A percentile compares a stretch with the other conserved stretches of the same genome.
Conservation (phyloP, 2,888 invertebrate species). For the Hypomecis punctinalis region DNA sequence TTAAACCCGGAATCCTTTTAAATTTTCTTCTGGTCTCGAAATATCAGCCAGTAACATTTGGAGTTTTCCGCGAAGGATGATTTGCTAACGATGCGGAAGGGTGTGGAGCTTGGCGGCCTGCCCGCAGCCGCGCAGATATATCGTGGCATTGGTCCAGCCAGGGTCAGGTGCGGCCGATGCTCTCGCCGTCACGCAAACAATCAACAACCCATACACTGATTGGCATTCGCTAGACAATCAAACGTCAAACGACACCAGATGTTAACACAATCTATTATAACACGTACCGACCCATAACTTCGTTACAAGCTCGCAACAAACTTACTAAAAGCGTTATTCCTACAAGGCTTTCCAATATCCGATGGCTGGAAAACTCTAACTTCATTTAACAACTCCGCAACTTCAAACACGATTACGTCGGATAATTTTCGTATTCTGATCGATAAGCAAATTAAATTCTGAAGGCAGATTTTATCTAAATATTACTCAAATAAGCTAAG, state of each 20-base stretch:
- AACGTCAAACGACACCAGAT: slow-evolving; percentile 14
- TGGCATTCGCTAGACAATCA: slow-evolving; percentile 40
- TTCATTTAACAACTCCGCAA: slow-evolving; percentile 9
- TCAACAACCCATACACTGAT: slow-evolving; percentile 48
- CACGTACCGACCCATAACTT: neutral
- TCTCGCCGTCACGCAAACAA: slow-evolving; percentile 65
- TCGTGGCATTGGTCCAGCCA: slow-evolving; percentile 84
- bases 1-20: slow-evolving; percentile 19
- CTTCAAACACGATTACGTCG: slow-evolving; percentile 11
- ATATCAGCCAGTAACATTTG: slow-evolving; percentile 46
- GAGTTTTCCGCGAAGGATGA: slow-evolving; percentile 63
- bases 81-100: slow-evolving; percentile 79
- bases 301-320: slow-evolving; percentile 3
- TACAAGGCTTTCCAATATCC: slow-evolving; percentile 11
- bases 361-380: slow-evolving; percentile 10
- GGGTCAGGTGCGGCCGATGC: slow-evolving; percentile 84
- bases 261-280: slow-evolving; percentile 19
- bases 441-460: slow-evolving; percentile 5
- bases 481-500: slow-evolving; percentile 8
- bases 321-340: slow-evolving; percentile 9
- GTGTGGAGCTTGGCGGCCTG: slow-evolving; percentile 70
- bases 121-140: slow-evolving; percentile 65
- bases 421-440: slow-evolving; percentile 6
- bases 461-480: slow-evolving; percentile 7
- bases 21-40: slow-evolving; percentile 35